Conservation (phyloP, 1,140 invertebrate genomes). For the Hycleus cichorii region DNA sequence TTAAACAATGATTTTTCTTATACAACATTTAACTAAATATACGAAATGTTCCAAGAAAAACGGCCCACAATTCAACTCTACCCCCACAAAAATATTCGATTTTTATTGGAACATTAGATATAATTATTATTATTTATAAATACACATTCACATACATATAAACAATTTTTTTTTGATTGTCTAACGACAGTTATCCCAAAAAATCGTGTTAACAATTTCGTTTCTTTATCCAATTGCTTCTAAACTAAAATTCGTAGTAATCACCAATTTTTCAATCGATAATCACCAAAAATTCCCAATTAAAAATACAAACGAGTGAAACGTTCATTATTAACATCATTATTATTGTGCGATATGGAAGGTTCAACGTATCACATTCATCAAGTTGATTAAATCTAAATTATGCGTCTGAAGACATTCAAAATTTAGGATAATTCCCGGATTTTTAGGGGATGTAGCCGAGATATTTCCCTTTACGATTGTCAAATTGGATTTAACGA, state of each 20-base stretch:
- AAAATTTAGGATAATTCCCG: no score
- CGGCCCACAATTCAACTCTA: no score
- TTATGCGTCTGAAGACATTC: no score
- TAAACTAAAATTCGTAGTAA: neutral
- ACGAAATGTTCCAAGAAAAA: no score
- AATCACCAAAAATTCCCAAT: neutral
- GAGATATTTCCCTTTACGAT: neutral
- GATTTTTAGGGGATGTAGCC: no score
- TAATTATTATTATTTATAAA: no score
- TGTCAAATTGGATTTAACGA: neutral
- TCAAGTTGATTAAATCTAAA: constrained; percentile 3
- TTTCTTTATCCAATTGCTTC: neutral
- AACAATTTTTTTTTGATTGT: no score
- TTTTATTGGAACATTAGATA: no score
- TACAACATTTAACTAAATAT: no score
- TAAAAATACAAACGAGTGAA: neutral
- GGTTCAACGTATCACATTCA: constrained; percentile 14
- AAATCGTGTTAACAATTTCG: neutral
- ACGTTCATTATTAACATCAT: neutral
- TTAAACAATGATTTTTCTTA: no score
- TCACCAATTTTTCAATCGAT: neutral
- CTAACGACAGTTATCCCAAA: neutral
- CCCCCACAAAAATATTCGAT: no score
- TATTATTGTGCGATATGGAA: constrained; percentile 12
- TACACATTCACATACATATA: no score